Conservation (phyloP, 2,888 invertebrate species). For the Trachelus tabidus region DNA sequence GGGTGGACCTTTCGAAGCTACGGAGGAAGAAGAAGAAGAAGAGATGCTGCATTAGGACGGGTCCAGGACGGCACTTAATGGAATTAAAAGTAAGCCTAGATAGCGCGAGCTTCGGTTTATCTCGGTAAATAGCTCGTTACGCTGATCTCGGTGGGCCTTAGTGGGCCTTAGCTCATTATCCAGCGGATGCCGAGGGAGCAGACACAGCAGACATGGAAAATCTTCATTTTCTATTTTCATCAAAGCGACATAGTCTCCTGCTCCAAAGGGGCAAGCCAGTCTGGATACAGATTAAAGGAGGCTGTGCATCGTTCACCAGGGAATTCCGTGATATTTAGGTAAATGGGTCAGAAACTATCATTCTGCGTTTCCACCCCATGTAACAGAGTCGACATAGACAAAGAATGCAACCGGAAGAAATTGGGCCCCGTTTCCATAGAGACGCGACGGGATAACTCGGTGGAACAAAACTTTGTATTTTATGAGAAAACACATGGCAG, state of each 20-base stretch:
- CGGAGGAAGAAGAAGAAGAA: constrained; percentile 20
- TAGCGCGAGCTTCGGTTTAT: constrained; percentile 53
- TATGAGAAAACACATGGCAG: background rate
- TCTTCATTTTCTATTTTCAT: too few relatives aligned
- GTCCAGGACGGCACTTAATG: constrained; percentile 50
- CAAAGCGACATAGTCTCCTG: too few relatives aligned
- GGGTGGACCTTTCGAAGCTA: background rate
- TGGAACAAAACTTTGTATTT: constrained; percentile 9
- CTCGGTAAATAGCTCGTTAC: constrained; percentile 53
- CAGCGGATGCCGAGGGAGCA: too few relatives aligned
- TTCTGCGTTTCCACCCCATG: constrained; percentile 54
- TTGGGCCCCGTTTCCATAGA: constrained; percentile 38
- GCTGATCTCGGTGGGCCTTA: constrained; percentile 8
- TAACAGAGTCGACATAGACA: constrained; percentile 34
- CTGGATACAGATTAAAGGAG: too few relatives aligned
- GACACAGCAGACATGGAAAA: too few relatives aligned
- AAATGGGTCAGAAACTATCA: constrained; percentile 63
- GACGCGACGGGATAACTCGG: constrained; percentile 18
- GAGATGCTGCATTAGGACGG: constrained; percentile 22
- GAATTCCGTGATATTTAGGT: constrained; percentile 45
- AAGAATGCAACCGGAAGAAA: constrained; percentile 37
- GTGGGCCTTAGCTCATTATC: too few relatives aligned
- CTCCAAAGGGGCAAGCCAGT: too few relatives aligned
- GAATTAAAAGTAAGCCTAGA: constrained; percentile 60
- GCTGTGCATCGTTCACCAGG: background rate